These are phyloP conservation scores for Apamea epomidion DNA, from an alignment of 2,888 invertebrate species.

Conservation along the genomic window DNA sequence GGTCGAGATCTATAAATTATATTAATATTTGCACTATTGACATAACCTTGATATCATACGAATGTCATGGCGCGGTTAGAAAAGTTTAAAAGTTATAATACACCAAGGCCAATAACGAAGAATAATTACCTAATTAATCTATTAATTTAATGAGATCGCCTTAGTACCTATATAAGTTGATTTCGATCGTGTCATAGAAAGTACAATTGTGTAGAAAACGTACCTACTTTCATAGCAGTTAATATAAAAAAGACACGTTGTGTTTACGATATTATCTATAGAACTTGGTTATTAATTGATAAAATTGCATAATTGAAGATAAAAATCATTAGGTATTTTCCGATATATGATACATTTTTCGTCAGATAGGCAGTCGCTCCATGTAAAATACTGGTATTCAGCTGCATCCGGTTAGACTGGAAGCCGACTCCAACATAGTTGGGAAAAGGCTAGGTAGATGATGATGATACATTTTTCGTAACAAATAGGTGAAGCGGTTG, in stretches of 20 bases:
- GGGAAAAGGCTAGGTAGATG: no score
- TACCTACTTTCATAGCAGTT: not conserved
- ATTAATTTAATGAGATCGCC: not conserved
- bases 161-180: not conserved
- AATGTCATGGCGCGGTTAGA: slow-evolving; percentile 59
- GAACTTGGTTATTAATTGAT: slow-evolving; percentile 1
- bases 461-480: no score
- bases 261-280: slow-evolving; percentile 31
- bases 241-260: not conserved
- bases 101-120: slow-evolving; percentile 43
- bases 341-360: not conserved
- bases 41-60: slow-evolving; percentile 41
- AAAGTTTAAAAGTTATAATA: slow-evolving; percentile 56
- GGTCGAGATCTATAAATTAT: not conserved
- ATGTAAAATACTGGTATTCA: no score
- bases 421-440: no score
- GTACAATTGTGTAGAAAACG: not conserved
- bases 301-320: not conserved
- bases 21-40: slow-evolving; percentile 26
- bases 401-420: no score
- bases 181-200: slow-evolving; percentile 2
- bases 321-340: not conserved
- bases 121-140: slow-evolving; percentile 1
- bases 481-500: not conserved
- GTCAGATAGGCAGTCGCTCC: no score